Evolutionary conservation across 2,113 vertebrate genomes (phyloP), one percentile per base, ranked within the genome.

Genomic region (Caranx melampygus): DNA sequence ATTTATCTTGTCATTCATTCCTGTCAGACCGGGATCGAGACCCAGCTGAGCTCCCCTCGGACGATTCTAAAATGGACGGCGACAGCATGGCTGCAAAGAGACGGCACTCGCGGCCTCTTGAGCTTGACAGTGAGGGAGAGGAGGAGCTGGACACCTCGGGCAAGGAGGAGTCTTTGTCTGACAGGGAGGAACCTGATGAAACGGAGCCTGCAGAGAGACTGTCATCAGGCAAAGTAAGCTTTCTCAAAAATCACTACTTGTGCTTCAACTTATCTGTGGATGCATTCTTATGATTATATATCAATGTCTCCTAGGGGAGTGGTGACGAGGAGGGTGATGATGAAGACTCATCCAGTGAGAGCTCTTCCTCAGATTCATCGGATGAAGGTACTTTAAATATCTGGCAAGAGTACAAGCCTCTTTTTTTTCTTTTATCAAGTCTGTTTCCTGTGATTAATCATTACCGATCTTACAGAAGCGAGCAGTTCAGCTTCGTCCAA

Each of bases 91-190:
- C 94, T 0, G 85, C 95, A 37, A 95, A 97, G 40, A 91, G 96
- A 4, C 94, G 97, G 72, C 97, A 95, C 1, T 95, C 95, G 0
- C 94, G 97, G 72, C 97, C 98, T 0, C 85, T 97, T 64, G 96
- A 97, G 51, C 95, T 99, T 3, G 98, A 99, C 94, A 99, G 98
- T 0, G 98, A 98, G n/a, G 98, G 98, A 21, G 98, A 98, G 79
- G 98, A 98, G 73, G 96, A 97, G 58, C 95, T 95, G 72, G 97
- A 98, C 82, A 96, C 93, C 0, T 96, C 96, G 6, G 95, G 75
- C 81, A 97, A 98, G 78, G 96, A 97, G 49, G 89, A 96, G 51
- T 93, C 90, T 0, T 66, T 92, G 68, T 98, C 97, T 0, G 97
- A 98, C 74, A 95, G 96, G 64, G 97, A 97, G 13, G 97, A 95